Base-by-base conservation (phyloP, 2,113 vertebrate species). In the Gymnogyps californianus region DNA sequence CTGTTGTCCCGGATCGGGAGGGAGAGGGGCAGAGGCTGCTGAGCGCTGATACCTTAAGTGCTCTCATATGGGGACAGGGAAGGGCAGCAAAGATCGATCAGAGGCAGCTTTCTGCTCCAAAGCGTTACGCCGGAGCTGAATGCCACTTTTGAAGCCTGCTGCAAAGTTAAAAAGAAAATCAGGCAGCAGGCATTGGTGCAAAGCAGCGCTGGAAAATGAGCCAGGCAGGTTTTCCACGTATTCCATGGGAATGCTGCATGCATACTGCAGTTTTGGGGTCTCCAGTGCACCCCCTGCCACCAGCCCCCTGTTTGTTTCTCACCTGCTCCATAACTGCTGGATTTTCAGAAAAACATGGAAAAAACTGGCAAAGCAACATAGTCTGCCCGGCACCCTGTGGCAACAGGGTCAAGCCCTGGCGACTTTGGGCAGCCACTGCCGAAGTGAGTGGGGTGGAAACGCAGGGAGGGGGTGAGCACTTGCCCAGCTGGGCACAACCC, bases 401-500 rank as follows among this genome's bases (percentile, higher is more conserved):
- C 69, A 90, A 67, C 14, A 16, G 12, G 26, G 52, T 72, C 44
- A 52, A 79, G 26, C 11, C 29, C 42, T 15, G 11, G 57, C 0
- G 9, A 46, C 25, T 47, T 54, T 6, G n/a, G 62, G 54, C 52
- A 87, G 46, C 71, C 24, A 7, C 71, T 31, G 40, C 21, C 2
- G 3, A 70, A 36, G 42, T 3, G 9, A 89, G 31, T 0, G 1
- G 7, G 21, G 44, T 52, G 29, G 24, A 40, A 75, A 47, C 0
- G 0, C 0, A 1, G 36, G 17, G 54, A 69, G 10, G 14, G 29
- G 55, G 16, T 7, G 2, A 77, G 40, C 2, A 0, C 34, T 55
- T n/a, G 69, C 21, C 47, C 36, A 34, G 36, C 42, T 44, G n/a
- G 55, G 26, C 36, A 72, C 9, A n/a, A 25, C 11, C 13, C 31